A percentile compares a stretch with the other conserved stretches of the same genome.
phyloP scores from a whole-genome alignment of 1,140 invertebrate species.

The Berghia stephanieae region DNA sequence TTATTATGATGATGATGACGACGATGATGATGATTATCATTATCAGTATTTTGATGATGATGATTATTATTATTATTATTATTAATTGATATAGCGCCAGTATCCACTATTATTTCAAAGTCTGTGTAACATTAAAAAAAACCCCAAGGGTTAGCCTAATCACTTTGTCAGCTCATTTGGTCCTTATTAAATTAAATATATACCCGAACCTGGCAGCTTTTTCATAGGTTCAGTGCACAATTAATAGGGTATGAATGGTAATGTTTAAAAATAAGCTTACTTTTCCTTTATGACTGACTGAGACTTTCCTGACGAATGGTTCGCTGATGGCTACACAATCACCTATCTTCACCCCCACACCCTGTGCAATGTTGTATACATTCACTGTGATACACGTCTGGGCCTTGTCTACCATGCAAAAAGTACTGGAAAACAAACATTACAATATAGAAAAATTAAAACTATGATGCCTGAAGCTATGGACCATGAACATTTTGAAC shows the following conservation, averaged over 20 bases:
- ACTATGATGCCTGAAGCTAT: not conserved
- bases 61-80: too few species aligned
- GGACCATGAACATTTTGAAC: not conserved
- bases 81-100: too few species aligned
- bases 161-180: not conserved
- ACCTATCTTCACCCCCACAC: constrained; percentile 83
- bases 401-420: constrained; percentile 81
- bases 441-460: constrained; percentile 2
- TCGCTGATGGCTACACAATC: constrained; percentile 84
- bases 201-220: not conserved
- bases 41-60: too few species aligned
- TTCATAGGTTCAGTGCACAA: not conserved
- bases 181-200: not conserved
- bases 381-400: constrained; percentile 79
- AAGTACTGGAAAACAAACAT: constrained; percentile 73
- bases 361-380: constrained; percentile 84
- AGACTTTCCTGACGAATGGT: constrained; percentile 75
- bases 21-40: too few species aligned
- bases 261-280: too few species aligned
- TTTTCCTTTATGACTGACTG: constrained; percentile 72
- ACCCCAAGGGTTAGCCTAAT: not conserved
- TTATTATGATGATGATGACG: too few species aligned
- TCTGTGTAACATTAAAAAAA: not conserved
- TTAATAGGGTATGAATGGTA: not conserved
- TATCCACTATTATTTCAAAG: not conserved